Evolutionary conservation across 2,113 vertebrate species (phyloP), one percentile per base, ranked within the genome.

Genomic region (Tragulus kanchil): DNA sequence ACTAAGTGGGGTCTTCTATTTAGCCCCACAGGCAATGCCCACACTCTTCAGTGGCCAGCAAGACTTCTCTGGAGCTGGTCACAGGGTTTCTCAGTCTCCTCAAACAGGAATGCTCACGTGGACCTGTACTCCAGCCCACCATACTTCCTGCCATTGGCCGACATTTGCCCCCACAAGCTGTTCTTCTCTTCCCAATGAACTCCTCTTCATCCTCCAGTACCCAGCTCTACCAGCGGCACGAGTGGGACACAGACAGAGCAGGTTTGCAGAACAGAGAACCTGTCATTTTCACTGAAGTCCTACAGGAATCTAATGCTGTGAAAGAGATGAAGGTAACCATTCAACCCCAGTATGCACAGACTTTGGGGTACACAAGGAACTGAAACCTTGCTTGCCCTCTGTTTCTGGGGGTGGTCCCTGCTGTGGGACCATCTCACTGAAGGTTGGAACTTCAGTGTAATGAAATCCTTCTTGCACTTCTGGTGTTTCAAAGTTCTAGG

Each of bases 151-250:
- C 21, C 62, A 77, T 6, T 26, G 2, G 4, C 2, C 69, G 62
- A 14, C 6, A 0, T 3, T 4, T 36, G 42, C n/a, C n/a, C n/a
- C n/a, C 19, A 1, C 3, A 64, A 77, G 21, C 31, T 21, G 14
- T 9, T 58, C 28, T 65, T 67, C 52, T 71, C 77, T 61, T 21
- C 59, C 85, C 31, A 28, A 42, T 0, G 67, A 85, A 85, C 3
- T 69, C 90, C 36, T 87, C 12, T 31, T 48, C 19, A 42, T 5
- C n/a, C 56, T 79, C 71, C 52, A 85, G 9, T 1, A 71, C 45
- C 54, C 52, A 65, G 59, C 6, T 59, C 48, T 2, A 31, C 16
- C 15, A 45, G n/a, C 52, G 86, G 65, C 48, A 85, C 58, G n/a
- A 62, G 31, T 3, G 8, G 7, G 25, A 85, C 61, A 83, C 14